Evolutionary conservation across 2,113 vertebrate species (phyloP).

Genomic region (Limnothrissa miodon): DNA sequence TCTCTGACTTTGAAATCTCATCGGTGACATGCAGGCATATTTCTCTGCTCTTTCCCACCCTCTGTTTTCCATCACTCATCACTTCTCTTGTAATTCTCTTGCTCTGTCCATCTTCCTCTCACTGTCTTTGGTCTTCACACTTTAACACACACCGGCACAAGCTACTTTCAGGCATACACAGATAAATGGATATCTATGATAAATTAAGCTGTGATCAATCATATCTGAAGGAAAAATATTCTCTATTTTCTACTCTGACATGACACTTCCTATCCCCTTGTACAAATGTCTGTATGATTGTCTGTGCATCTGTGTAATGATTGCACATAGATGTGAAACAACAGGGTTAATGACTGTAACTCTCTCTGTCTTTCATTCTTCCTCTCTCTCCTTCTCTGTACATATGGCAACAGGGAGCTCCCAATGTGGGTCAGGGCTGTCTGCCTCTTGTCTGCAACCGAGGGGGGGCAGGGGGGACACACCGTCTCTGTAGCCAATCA

Average conservation of each 20-base stretch:
- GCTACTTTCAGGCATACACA: too few relatives aligned
- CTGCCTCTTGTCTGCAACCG: background rate
- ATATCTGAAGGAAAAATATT: too few relatives aligned
- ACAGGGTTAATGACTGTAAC: background rate
- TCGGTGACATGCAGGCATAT: too few relatives aligned
- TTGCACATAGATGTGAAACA: too few relatives aligned
- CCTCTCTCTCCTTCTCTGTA: background rate
- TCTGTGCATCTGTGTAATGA: too few relatives aligned
- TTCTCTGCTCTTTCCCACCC: background rate
- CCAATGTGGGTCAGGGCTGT: conserved; percentile 10
- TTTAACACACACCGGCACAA: background rate
- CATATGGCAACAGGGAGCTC: conserved; percentile 11
- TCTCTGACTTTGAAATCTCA: background rate
- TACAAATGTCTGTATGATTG: too few relatives aligned
- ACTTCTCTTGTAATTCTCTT: too few relatives aligned
- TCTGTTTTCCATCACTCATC: background rate
- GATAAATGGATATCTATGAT: too few relatives aligned
- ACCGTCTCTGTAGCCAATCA: background rate
- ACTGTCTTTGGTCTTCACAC: background rate
- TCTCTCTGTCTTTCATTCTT: background rate
- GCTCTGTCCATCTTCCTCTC: background rate
- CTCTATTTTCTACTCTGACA: too few relatives aligned
- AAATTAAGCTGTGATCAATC: too few relatives aligned
- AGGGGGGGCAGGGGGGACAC: background rate
- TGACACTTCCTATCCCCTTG: background rate